Percentiles rank a stretch among this genome's conserved stretches.
Conservation (phyloP, 1,140 invertebrate species). For the Coptotermes formosanus region DNA sequence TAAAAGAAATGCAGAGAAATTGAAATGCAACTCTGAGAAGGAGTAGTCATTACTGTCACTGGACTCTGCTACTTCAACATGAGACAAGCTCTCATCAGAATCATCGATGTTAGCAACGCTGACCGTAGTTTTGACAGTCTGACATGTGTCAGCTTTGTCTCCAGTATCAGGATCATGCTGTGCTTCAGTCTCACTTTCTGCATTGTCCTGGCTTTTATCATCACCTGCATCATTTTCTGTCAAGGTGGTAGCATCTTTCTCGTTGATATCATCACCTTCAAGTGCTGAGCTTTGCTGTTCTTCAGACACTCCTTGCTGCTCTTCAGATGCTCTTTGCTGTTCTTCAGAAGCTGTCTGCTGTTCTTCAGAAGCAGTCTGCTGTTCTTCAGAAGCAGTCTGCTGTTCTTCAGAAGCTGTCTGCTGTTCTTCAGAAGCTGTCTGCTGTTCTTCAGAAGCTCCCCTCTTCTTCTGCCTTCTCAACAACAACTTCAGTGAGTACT, state of each 20-base stretch:
- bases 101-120: background rate
- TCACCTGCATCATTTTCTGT: background rate
- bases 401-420: background rate
- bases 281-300: background rate
- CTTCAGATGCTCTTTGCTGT: background rate
- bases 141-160: too few relatives aligned
- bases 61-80: too few relatives aligned
- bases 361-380: too few relatives aligned
- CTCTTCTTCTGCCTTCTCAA: background rate
- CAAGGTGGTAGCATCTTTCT: background rate
- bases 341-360: background rate
- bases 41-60: background rate
- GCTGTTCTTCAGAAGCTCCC: background rate
- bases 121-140: background rate
- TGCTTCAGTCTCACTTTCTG: too few relatives aligned
- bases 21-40: constrained; percentile 31
- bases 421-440: background rate
- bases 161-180: too few relatives aligned
- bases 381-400: background rate
- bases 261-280: background rate
- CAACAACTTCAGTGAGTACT: constrained; percentile 26
- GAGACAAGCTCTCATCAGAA: too few relatives aligned
- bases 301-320: too few relatives aligned
- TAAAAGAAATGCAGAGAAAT: constrained; percentile 23
- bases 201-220: too few relatives aligned